These are phyloP conservation scores for Sitta europaea DNA, from an alignment of 2,113 vertebrate species.

Conservation along the genomic window DNA sequence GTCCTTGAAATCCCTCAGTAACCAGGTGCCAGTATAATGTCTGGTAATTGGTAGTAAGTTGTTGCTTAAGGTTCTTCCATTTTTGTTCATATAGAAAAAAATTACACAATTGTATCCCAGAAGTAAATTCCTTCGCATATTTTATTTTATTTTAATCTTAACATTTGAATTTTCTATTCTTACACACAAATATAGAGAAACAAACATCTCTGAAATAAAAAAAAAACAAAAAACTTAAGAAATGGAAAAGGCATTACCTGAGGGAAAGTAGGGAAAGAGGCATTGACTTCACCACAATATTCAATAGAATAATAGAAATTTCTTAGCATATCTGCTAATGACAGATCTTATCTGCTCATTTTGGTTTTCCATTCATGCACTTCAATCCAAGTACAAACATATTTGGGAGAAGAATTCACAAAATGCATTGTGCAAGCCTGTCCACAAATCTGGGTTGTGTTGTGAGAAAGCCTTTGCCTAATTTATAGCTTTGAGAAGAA, in stretches of 20 bases:
- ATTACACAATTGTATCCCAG: background rate
- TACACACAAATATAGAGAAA: background rate
- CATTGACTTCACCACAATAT: background rate
- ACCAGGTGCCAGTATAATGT: background rate
- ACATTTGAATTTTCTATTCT: background rate
- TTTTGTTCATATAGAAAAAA: background rate
- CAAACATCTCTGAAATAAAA: background rate
- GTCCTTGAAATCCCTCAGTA: background rate
- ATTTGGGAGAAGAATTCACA: background rate
- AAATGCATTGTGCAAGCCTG: background rate
- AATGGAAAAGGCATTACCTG: background rate
- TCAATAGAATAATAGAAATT: background rate
- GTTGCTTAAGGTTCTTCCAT: background rate
- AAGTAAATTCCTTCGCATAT: background rate
- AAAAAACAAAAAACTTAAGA: background rate
- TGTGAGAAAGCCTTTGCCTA: background rate
- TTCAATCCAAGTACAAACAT: background rate
- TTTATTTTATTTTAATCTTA: background rate
- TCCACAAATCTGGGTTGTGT: background rate
- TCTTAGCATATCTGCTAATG: background rate
- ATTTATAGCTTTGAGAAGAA: background rate
- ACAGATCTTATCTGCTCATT: background rate
- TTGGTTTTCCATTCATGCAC: background rate
- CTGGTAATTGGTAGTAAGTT: background rate
- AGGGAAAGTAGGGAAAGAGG: background rate